These are phyloP conservation scores for Taurulus bubalis DNA, from an alignment of 2,113 vertebrate species.

Conservation along the genomic window DNA sequence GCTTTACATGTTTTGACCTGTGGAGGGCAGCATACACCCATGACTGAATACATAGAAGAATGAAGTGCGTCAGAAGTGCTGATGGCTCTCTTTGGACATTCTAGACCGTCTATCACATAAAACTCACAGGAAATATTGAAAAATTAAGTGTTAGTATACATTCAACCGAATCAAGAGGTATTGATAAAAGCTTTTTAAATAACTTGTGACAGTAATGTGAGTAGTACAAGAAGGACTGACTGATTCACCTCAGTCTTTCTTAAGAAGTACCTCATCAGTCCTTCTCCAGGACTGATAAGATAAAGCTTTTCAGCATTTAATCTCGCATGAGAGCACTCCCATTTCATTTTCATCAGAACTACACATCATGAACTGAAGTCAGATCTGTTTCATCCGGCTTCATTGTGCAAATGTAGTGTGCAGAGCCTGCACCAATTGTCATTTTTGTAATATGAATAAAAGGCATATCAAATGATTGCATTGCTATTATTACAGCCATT, in stretches of 20 bases:
- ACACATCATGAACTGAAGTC: constrained; percentile 11
- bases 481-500: constrained; percentile 2
- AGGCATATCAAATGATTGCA: neutral
- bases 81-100: neutral
- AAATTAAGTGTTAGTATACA: neutral
- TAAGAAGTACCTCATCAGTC: neutral
- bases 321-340: constrained; percentile 28
- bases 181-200: neutral
- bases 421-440: constrained; percentile 33
- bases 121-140: neutral
- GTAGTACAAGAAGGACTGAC: neutral
- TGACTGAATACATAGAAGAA: neutral
- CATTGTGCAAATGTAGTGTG: constrained; percentile 50
- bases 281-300: neutral
- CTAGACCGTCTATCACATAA: neutral
- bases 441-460: constrained; percentile 28
- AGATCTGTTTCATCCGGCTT: constrained; percentile 5
- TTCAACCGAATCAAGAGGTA: neutral
- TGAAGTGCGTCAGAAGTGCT: neutral
- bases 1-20: constrained; percentile 29
- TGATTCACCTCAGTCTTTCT: neutral
- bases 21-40: constrained; percentile 50
- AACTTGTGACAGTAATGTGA: neutral
- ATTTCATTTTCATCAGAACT: constrained; percentile 40
- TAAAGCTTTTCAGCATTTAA: neutral